Evolutionary conservation across 1,140 invertebrate genomes (phyloP).

Genomic region (Samia ricini): DNA sequence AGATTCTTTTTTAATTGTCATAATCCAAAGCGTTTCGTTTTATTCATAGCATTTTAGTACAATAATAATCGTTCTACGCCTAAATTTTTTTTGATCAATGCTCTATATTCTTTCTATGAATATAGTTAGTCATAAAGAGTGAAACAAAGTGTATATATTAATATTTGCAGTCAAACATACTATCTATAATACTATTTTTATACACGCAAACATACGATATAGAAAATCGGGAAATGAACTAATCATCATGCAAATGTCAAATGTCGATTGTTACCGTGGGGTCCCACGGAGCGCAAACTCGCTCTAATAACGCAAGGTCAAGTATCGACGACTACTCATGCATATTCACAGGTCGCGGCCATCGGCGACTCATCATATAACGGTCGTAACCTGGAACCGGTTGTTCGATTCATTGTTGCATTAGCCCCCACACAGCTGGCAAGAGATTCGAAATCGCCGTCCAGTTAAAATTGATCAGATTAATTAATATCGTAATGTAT

Average conservation of each 20-base stretch:
- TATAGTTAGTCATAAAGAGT: background rate
- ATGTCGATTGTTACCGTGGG: conserved; percentile 47
- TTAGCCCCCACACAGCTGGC: conserved; percentile 55
- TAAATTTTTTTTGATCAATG: too few relatives aligned
- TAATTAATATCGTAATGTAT: background rate
- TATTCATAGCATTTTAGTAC: too few relatives aligned
- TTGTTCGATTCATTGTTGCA: conserved; percentile 71
- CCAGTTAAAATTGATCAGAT: background rate
- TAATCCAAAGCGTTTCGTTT: too few relatives aligned
- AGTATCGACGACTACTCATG: conserved; percentile 68
- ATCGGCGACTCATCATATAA: conserved; percentile 65
- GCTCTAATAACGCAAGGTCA: conserved; percentile 71
- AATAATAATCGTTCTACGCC: too few relatives aligned
- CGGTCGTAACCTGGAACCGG: conserved; percentile 62
- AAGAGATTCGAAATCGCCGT: conserved; percentile 1
- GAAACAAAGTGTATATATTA: too few relatives aligned
- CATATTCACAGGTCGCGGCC: conserved; percentile 67
- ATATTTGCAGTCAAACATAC: too few relatives aligned
- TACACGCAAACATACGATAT: background rate
- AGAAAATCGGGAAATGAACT: conserved; percentile 1
- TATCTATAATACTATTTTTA: background rate
- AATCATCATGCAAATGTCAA: conserved; percentile 37
- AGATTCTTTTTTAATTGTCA: too few relatives aligned
- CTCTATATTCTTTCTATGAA: too few relatives aligned
- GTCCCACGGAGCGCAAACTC: conserved; percentile 63